A percentile compares a stretch with the other conserved stretches of the same genome.
These are phyloP conservation scores for Sebastes matsubarae DNA, from an alignment of 2,797 vertebrate species.

Conservation along the genomic window DNA sequence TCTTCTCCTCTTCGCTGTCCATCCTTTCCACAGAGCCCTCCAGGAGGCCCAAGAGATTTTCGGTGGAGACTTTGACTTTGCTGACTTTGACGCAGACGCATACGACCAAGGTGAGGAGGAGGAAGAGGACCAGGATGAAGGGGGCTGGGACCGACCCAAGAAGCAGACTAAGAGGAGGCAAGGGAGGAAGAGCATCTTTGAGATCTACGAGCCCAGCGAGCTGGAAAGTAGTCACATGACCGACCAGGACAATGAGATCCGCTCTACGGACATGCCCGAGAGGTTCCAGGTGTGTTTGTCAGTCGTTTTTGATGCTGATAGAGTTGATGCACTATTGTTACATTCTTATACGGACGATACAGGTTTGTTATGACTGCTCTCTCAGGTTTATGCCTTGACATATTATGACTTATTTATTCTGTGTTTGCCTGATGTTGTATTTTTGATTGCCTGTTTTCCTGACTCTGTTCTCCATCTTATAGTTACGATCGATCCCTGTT, in stretches of 20 bases:
- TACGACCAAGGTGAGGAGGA: constrained; percentile 96
- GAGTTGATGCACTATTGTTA: background rate
- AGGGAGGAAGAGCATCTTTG: constrained; percentile 97
- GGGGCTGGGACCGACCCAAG: constrained; percentile 93
- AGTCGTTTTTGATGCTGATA: background rate
- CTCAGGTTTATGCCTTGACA: background rate
- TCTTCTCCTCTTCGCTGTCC: background rate
- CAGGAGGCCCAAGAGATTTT: constrained; percentile 99
- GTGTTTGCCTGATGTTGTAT: background rate
- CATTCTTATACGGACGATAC: background rate
- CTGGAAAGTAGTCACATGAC: constrained; percentile 99
- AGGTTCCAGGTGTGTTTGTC: constrained; percentile 91
- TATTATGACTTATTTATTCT: background rate
- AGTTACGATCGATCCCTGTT: constrained; percentile 93
- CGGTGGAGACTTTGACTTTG: constrained; percentile 97
- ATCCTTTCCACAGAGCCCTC: constrained; percentile 84
- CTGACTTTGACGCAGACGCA: constrained; percentile 92
- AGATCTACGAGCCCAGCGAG: constrained; percentile 98
- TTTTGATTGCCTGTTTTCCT: background rate
- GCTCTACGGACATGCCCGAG: constrained; percentile 96
- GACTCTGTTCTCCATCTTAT: constrained; percentile 4
- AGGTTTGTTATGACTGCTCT: background rate
- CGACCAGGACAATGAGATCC: constrained; percentile 98
- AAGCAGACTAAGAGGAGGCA: constrained; percentile 95
- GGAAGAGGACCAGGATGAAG: constrained; percentile 95